Percentiles rank a stretch among this genome's conserved stretches.
Conservation (phyloP, 2,888 invertebrate species). For the Cataglyphis livida region DNA sequence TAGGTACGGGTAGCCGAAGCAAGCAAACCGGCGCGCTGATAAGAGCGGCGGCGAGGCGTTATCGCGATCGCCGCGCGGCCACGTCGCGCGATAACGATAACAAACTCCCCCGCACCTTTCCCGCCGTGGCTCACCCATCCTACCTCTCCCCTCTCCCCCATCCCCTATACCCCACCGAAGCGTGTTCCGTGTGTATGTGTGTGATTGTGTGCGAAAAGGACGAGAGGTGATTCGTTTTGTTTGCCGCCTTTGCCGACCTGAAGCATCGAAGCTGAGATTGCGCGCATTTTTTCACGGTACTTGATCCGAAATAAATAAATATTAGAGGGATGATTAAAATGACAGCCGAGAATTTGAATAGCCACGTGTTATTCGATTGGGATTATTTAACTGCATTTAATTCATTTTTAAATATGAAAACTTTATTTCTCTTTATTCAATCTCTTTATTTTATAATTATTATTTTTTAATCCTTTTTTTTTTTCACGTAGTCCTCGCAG, state of each 20-base stretch:
- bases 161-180: slow-evolving; percentile 28
- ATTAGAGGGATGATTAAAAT: background rate
- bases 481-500: background rate
- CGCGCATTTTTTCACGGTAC: background rate
- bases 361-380: background rate
- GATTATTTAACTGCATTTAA: background rate
- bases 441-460: background rate
- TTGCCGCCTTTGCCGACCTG: slow-evolving; percentile 40
- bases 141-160: slow-evolving; percentile 34
- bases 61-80: slow-evolving; percentile 78
- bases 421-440: too few species aligned
- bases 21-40: slow-evolving; percentile 74
- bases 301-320: background rate
- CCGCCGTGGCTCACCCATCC: slow-evolving; percentile 29
- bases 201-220: slow-evolving; percentile 62
- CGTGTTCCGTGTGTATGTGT: slow-evolving; percentile 17
- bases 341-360: too few species aligned
- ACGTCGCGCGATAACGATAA: slow-evolving; percentile 82
- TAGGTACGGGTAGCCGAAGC: slow-evolving; percentile 69
- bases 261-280: slow-evolving; percentile 28
- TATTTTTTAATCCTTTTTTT: background rate
- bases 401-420: background rate
- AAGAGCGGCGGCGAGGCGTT: slow-evolving; percentile 75
- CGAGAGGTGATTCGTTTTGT: slow-evolving; percentile 70
- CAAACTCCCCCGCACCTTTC: slow-evolving; percentile 68